A percentile compares a stretch with the other conserved stretches of the same genome.
These are phyloP conservation scores for Apodemus speciosus DNA, from an alignment of 2,113 vertebrate species.

Conservation along the genomic window DNA sequence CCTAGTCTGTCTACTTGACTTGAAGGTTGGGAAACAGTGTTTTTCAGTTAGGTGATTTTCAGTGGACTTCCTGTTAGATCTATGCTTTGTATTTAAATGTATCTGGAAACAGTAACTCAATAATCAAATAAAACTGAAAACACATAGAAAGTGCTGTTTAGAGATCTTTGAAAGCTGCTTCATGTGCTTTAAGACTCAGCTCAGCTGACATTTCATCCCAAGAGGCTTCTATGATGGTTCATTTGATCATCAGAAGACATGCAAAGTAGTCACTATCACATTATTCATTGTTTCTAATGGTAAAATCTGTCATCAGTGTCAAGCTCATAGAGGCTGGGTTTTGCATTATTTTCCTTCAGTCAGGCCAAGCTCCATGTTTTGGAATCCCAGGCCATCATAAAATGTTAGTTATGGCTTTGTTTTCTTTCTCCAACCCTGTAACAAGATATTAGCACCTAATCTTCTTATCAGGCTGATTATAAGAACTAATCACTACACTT, in stretches of 20 bases:
- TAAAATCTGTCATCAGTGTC: not conserved
- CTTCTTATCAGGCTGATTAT: slow-evolving; percentile 36
- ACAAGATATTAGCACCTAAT: slow-evolving; percentile 2
- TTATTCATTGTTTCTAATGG: slow-evolving; percentile 40
- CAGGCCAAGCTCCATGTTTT: not conserved
- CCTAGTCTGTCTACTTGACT: not conserved
- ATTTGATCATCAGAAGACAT: not conserved
- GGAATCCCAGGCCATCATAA: not conserved
- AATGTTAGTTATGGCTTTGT: not conserved
- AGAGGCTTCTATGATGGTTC: not conserved
- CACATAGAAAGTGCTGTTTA: not conserved
- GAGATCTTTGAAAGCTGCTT: not conserved
- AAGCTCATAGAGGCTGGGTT: not conserved
- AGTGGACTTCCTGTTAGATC: slow-evolving; percentile 1
- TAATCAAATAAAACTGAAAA: not conserved
- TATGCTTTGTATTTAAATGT: not conserved
- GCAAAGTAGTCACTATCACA: not conserved
- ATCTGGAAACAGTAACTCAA: not conserved
- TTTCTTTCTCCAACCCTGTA: slow-evolving; percentile 39
- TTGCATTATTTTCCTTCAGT: not conserved
- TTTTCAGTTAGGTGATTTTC: not conserved
- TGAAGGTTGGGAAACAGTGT: not conserved
- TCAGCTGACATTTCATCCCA: not conserved
- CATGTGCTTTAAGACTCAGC: not conserved
- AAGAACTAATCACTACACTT: slow-evolving; percentile 41